Percentiles rank a stretch among this genome's conserved stretches.
These are phyloP conservation scores for Pomatorhinus ruficollis DNA, from an alignment of 2,113 vertebrate species.

Conservation along the genomic window DNA sequence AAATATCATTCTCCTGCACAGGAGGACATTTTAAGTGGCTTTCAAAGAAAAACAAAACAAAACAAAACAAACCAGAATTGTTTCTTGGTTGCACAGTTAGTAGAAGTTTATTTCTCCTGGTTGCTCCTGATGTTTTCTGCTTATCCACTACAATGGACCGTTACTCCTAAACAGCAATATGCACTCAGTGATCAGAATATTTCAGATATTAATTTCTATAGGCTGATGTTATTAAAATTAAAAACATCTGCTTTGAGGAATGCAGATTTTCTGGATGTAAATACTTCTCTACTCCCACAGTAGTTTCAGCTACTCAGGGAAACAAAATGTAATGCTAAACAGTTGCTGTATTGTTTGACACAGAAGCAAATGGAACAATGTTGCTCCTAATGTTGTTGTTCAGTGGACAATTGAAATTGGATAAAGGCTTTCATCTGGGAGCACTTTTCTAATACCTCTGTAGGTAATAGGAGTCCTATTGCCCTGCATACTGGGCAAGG, in stretches of 20 bases:
- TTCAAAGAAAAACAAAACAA: background rate
- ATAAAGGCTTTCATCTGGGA: conserved; percentile 78
- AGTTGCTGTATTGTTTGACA: conserved; percentile 69
- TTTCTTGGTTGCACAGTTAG: conserved; percentile 21
- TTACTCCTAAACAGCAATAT: conserved; percentile 27
- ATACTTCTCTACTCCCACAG: conserved; percentile 59
- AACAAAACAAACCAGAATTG: background rate
- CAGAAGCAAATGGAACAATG: conserved; percentile 72
- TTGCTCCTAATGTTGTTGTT: conserved; percentile 65
- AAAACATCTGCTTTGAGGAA: conserved; percentile 71
- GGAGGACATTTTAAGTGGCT: conserved; percentile 7
- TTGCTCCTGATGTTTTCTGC: conserved; percentile 37
- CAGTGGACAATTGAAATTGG: conserved; percentile 71
- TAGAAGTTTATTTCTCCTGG: conserved; percentile 30
- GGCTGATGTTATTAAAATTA: conserved; percentile 69
- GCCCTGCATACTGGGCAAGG: background rate
- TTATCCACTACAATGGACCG: background rate
- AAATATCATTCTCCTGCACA: conserved; percentile 22
- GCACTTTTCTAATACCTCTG: conserved; percentile 70
- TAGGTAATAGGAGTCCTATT: conserved; percentile 59
- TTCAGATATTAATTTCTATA: conserved; percentile 67
- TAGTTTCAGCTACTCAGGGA: conserved; percentile 45
- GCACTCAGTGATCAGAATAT: conserved; percentile 39
- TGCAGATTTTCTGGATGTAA: conserved; percentile 57
- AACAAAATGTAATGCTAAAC: conserved; percentile 51